Conservation (phyloP, 2,113 vertebrate species). For the Spheniscus mendiculus region DNA sequence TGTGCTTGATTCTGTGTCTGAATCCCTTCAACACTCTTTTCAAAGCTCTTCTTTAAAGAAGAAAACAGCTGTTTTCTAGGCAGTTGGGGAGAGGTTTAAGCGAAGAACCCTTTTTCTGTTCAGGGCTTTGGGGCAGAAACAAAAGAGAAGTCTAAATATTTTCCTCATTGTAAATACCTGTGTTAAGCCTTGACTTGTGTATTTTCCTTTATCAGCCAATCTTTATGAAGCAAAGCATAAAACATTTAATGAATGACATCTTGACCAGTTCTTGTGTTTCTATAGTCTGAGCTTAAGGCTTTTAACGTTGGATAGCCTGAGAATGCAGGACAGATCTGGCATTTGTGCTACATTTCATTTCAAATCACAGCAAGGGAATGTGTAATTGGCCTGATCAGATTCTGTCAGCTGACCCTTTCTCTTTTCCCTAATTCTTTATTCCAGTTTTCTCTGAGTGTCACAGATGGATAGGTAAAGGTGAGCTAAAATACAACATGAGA, state of each 20-base stretch:
- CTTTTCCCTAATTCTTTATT: neutral
- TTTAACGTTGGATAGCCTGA: neutral
- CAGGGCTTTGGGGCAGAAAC: neutral
- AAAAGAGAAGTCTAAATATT: neutral
- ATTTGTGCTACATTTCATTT: neutral
- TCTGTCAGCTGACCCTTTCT: neutral
- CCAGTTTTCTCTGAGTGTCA: neutral
- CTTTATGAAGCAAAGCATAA: neutral
- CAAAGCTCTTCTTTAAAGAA: neutral
- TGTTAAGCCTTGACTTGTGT: neutral
- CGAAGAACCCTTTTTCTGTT: neutral
- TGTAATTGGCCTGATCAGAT: neutral
- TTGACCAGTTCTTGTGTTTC: neutral
- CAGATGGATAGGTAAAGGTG: neutral
- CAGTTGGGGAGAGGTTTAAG: neutral
- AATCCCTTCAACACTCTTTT: neutral
- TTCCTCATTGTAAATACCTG: neutral
- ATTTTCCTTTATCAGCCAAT: neutral
- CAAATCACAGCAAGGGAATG: neutral
- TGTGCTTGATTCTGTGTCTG: neutral
- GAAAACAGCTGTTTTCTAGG: neutral
- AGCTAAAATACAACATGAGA: neutral
- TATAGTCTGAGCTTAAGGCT: neutral
- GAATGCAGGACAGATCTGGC: neutral
- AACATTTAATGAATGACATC: neutral